Percentiles rank a stretch among this genome's conserved stretches.
Conservation (phyloP, 2,797 vertebrate species). For the Sciaenops ocellatus region DNA sequence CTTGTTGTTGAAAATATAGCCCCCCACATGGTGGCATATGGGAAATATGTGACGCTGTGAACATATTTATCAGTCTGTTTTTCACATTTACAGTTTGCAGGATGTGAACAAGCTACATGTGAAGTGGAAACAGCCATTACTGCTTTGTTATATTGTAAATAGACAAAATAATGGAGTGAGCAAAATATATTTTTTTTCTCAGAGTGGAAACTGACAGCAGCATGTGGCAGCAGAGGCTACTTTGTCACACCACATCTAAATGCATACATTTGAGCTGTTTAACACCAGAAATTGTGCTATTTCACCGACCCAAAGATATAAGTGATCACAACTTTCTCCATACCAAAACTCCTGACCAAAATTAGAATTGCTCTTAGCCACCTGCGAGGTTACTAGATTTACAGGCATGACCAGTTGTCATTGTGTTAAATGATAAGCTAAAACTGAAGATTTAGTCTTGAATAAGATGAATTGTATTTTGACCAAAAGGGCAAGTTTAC, state of each 20-base stretch:
- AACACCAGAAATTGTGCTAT: not conserved
- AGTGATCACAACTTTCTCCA: not conserved
- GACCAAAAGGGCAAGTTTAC: constrained; percentile 40
- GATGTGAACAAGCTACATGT: constrained; percentile 46
- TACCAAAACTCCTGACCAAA: not conserved
- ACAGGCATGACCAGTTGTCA: not conserved
- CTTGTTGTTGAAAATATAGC: not conserved
- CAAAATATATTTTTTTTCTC: not conserved
- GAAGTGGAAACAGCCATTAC: constrained; percentile 36
- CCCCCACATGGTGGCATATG: constrained; percentile 39
- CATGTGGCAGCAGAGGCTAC: not conserved
- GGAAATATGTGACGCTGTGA: constrained; percentile 30
- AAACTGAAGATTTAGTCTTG: constrained; percentile 1
- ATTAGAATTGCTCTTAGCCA: not conserved
- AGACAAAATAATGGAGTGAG: constrained; percentile 21
- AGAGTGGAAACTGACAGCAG: constrained; percentile 38
- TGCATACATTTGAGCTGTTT: constrained; percentile 17
- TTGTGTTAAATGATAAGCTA: not conserved
- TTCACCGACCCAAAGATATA: not conserved
- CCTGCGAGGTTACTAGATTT: constrained; percentile 14
- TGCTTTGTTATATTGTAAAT: constrained; percentile 8
- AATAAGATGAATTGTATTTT: constrained; percentile 34
- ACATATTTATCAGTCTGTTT: constrained; percentile 50
- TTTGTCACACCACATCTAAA: constrained; percentile 33
- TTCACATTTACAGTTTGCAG: constrained; percentile 57